A percentile compares a stretch with the other conserved stretches of the same genome.
phyloP scores from a whole-genome alignment of 2,797 vertebrate species.

The Halcyon chelicuti region DNA sequence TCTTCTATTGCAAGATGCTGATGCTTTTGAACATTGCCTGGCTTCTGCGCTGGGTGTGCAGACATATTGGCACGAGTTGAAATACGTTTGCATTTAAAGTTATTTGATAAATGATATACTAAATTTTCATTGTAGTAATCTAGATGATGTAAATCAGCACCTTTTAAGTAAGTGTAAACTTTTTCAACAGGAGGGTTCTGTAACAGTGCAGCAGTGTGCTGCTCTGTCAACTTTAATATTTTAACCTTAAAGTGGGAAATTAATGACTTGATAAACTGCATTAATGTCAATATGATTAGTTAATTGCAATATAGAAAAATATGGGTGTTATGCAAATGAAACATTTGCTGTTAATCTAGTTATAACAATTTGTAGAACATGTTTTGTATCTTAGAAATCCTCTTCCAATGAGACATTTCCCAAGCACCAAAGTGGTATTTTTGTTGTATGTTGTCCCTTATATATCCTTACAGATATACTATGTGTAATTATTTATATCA shows the following conservation, averaged over 20 bases:
- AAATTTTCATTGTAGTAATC: neutral
- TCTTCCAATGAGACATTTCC: neutral
- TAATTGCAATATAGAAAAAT: neutral
- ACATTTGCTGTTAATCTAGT: neutral
- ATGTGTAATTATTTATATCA: neutral
- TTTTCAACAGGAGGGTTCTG: neutral
- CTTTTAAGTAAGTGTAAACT: neutral
- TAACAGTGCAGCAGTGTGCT: neutral
- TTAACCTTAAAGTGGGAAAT: slow-evolving; percentile 60
- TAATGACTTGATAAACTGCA: slow-evolving; percentile 7
- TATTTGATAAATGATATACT: slow-evolving; percentile 48
- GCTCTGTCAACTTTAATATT: slow-evolving; percentile 31
- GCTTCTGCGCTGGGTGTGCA: neutral
- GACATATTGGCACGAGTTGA: neutral
- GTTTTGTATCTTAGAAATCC: neutral
- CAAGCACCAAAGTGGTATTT: neutral
- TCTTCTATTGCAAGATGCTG: neutral
- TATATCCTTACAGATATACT: neutral
- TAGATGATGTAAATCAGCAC: neutral
- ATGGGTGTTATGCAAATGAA: neutral
- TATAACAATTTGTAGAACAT: neutral
- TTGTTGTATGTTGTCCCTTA: neutral
- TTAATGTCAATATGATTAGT: neutral
- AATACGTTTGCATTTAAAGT: slow-evolving; percentile 47
- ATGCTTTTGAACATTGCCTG: neutral